Evolutionary conservation across 2,113 vertebrate species (phyloP).

Genomic region (Prionailurus bengalensis): DNA sequence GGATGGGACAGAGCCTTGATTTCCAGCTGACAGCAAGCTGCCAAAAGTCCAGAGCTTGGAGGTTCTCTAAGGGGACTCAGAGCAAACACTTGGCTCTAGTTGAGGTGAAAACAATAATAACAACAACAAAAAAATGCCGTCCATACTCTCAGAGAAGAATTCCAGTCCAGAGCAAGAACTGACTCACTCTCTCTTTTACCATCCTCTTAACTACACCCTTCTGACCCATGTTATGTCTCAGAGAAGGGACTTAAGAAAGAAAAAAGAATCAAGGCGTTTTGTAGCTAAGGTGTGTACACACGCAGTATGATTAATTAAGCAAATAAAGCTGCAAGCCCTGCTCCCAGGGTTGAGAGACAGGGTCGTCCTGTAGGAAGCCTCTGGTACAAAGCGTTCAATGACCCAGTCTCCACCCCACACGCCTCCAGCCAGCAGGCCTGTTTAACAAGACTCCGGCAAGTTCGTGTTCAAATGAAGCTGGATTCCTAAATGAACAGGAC

Average conservation of each 20-base stretch:
- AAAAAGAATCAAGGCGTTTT: not conserved
- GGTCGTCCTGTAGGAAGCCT: not conserved
- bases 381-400: not conserved
- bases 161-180: not conserved
- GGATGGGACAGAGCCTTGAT: not conserved
- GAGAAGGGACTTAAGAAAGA: not conserved
- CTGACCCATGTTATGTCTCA: not conserved
- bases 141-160: not conserved
- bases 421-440: not conserved
- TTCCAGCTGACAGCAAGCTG: not conserved
- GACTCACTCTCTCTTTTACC: not conserved
- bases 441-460: not conserved
- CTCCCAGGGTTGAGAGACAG: not conserved
- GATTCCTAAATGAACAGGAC: not conserved
- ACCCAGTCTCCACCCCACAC: not conserved
- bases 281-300: not conserved
- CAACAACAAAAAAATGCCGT: not conserved
- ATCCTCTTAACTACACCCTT: not conserved
- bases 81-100: not conserved
- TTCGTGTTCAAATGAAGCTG: not conserved
- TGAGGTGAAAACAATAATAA: not conserved
- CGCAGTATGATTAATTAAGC: not conserved
- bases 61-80: not conserved
- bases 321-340: not conserved
- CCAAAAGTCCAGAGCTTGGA: rapidly evolving